Percentiles rank a stretch among this genome's conserved stretches.
These are phyloP conservation scores for Hemicordylus capensis DNA, from an alignment of 2,113 vertebrate genomes.

Conservation along the genomic window DNA sequence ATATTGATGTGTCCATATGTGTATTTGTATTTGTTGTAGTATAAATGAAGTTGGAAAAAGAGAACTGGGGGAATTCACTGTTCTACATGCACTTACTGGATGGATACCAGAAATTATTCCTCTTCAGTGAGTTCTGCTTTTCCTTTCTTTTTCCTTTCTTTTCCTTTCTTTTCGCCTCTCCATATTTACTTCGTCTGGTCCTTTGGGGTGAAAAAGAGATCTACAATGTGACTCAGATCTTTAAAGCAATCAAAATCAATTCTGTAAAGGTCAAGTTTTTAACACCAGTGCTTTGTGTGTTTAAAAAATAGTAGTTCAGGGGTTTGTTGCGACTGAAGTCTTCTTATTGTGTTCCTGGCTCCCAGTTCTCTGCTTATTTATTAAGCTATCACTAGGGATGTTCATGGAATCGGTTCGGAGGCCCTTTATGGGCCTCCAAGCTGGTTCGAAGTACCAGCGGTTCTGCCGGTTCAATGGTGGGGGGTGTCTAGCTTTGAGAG, in stretches of 20 bases:
- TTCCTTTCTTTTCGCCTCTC: not conserved
- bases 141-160: not conserved
- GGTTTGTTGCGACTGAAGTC: not conserved
- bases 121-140: constrained; percentile 78
- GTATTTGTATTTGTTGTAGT: constrained; percentile 55
- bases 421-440: too few species aligned
- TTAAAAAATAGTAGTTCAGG: not conserved
- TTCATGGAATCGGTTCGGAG: too few species aligned
- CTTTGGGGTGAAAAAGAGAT: constrained; percentile 12
- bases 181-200: constrained; percentile 2
- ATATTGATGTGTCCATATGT: not conserved
- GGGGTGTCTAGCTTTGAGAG: too few species aligned
- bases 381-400: not conserved
- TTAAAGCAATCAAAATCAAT: constrained; percentile 24
- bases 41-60: constrained; percentile 59
- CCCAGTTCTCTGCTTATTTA: not conserved
- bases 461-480: too few species aligned
- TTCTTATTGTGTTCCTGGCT: constrained; percentile 8
- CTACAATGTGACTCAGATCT: not conserved
- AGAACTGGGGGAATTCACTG: constrained; percentile 87
- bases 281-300: not conserved
- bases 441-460: too few species aligned
- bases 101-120: constrained; percentile 90
- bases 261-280: not conserved
- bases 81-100: constrained; percentile 87